phyloP scores from a whole-genome alignment of 2,113 vertebrate genomes.

The Cyanocitta stelleri region DNA sequence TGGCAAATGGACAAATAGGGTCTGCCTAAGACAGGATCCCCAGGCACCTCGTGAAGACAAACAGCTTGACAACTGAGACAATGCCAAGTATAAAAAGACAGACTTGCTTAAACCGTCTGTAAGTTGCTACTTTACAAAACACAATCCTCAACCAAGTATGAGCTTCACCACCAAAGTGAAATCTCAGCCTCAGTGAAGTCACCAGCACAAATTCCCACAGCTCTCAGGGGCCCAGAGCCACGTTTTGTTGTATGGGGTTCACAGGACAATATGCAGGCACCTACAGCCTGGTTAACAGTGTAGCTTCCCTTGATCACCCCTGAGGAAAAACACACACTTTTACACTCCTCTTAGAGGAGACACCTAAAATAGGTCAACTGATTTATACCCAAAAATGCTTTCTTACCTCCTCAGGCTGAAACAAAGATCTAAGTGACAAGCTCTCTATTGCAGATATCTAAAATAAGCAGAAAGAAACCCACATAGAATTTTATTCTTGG shows the following conservation, averaged over 20 bases:
- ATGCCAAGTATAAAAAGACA: not conserved
- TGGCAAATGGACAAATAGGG: not conserved
- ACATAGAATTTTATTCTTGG: conserved; percentile 40
- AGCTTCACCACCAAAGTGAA: not conserved
- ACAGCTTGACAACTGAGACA: not conserved
- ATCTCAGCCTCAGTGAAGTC: not conserved
- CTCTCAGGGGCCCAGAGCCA: not conserved
- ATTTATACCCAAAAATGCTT: not conserved
- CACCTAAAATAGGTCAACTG: conserved; percentile 1
- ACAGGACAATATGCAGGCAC: not conserved
- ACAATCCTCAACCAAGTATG: not conserved
- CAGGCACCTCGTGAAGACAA: not conserved
- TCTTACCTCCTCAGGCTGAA: not conserved
- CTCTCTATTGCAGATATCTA: conserved; percentile 9
- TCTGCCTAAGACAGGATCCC: not conserved
- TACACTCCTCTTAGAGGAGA: not conserved
- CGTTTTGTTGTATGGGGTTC: not conserved
- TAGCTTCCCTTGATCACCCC: not conserved
- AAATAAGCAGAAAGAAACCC: conserved; percentile 37
- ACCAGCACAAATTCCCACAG: not conserved
- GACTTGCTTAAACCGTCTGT: not conserved
- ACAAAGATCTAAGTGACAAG: conserved; percentile 48
- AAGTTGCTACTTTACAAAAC: not conserved
- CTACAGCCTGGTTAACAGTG: not conserved
- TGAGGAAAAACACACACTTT: not conserved